Conservation (phyloP, 2,888 invertebrate genomes). For the Noctua fimbriata region DNA sequence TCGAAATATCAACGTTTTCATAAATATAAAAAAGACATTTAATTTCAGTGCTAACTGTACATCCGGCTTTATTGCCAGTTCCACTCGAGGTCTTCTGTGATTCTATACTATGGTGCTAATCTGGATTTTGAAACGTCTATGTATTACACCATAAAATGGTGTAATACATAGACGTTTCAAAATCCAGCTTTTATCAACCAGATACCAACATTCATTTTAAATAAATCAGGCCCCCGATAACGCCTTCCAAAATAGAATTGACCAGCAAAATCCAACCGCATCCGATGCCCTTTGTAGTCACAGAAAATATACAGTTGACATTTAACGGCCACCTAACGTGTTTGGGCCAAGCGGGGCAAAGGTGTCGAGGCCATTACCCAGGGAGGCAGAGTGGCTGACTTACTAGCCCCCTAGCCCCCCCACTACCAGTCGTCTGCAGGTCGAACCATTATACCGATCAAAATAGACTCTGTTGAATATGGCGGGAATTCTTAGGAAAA, state of each 20-base stretch:
- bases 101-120: too few species aligned
- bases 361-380: constrained; percentile 82
- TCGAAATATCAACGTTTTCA: not conserved
- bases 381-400: constrained; percentile 73
- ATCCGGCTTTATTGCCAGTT: not conserved
- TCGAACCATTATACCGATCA: constrained; percentile 80
- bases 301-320: constrained; percentile 78
- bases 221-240: not conserved
- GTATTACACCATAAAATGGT: not conserved
- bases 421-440: constrained; percentile 77
- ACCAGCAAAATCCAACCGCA: constrained; percentile 67
- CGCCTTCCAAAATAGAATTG: constrained; percentile 26
- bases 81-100: not conserved
- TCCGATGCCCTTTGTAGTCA: constrained; percentile 48
- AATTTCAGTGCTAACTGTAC: not conserved
- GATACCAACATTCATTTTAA: not conserved
- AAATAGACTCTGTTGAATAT: constrained; percentile 75
- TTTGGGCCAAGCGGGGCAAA: constrained; percentile 77
- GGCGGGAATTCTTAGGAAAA: constrained; percentile 73
- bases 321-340: constrained; percentile 74
- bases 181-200: not conserved
- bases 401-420: constrained; percentile 62
- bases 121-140: too few species aligned
- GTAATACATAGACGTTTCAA: not conserved
- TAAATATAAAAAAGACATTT: not conserved